Evolutionary conservation across 1,140 invertebrate species (phyloP).

Genomic region (Drosophila bocki): DNA sequence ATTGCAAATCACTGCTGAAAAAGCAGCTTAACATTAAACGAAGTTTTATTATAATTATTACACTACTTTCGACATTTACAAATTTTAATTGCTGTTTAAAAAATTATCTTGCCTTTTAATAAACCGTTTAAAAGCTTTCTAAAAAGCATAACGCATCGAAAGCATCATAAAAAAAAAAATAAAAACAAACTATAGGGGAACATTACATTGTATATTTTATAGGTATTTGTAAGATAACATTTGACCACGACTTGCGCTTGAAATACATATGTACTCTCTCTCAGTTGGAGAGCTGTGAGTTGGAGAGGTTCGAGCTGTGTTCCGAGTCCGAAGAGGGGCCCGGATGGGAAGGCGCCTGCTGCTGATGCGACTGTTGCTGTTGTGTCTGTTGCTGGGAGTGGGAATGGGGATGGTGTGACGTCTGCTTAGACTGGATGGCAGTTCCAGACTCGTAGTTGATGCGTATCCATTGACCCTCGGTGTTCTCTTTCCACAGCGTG

Average conservation of each 20-base stretch:
- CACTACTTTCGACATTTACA: not conserved
- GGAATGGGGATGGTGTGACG: slow-evolving; percentile 56
- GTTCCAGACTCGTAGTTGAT: slow-evolving; percentile 93
- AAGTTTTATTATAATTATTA: not conserved
- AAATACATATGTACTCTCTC: not conserved
- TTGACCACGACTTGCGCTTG: slow-evolving; percentile 38
- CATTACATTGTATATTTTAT: slow-evolving; percentile 52
- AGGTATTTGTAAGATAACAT: slow-evolving; percentile 56
- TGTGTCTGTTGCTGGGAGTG: slow-evolving; percentile 55
- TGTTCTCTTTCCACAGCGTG: slow-evolving; percentile 96
- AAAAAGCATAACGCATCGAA: no score
- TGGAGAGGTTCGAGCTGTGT: slow-evolving; percentile 72
- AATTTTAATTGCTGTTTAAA: not conserved
- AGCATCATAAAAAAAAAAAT: no score
- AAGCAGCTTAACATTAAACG: not conserved
- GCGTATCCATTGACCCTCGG: slow-evolving; percentile 95
- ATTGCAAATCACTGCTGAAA: not conserved
- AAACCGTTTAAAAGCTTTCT: no score
- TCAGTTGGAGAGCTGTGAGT: slow-evolving; percentile 69
- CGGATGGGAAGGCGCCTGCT: slow-evolving; percentile 48
- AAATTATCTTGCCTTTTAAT: no score
- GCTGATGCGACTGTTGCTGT: slow-evolving; percentile 50
- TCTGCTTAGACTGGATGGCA: slow-evolving; percentile 64
- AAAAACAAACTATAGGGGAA: slow-evolving; percentile 3
- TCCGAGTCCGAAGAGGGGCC: slow-evolving; percentile 64